Base-by-base conservation (phyloP, 2,113 vertebrate genomes). In the Lycaon pictus region DNA sequence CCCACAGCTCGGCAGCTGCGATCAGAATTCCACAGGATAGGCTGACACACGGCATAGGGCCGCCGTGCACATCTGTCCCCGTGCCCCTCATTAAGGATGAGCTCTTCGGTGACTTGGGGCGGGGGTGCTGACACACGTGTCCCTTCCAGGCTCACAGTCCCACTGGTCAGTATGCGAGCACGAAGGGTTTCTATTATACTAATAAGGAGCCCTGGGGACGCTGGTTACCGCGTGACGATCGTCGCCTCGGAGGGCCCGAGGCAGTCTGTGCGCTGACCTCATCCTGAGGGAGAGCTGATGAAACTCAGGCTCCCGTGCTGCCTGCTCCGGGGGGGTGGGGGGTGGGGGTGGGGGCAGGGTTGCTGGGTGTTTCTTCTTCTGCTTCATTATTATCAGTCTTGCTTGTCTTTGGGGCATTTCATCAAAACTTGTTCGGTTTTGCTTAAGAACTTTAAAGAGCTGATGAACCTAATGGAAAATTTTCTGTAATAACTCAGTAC, bases 231-330 rank as follows among this genome's bases (percentile, higher is more conserved):
- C 79, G 95, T 86, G 98, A 97, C 98, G 98, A 98, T 98, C 94
- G 67, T 97, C 97, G 95, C 98, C 97, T 96, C 86, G 67, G 98
- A 98, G 98, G 96, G 92, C 92, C 51, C 72, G 97, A 77, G 88
- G 97, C 97, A 56, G 97, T 87, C 29, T 25, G 88, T 93, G 84
- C 48, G 80, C 97, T 97, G 95, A 97, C 98, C 91, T 88, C 96
- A 88, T 98, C 98, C 98, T 7, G 6, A 65, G 98, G 98, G 98
- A 96, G 96, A 32, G 98, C 98, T 99, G 99, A 99, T 99, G 99
- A 99, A 99, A 99, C 98, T 95, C n/a, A 67, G 92, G 81, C 96
- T 71, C 90, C 98, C 91, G 98, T 98, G 89, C 98, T 82, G 90
- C 97, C 98, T 81, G 69, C 82, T 3, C 1, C 5, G 51, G 95